phyloP scores from a whole-genome alignment of 2,888 invertebrate genomes.

The Lathronympha strigana region DNA sequence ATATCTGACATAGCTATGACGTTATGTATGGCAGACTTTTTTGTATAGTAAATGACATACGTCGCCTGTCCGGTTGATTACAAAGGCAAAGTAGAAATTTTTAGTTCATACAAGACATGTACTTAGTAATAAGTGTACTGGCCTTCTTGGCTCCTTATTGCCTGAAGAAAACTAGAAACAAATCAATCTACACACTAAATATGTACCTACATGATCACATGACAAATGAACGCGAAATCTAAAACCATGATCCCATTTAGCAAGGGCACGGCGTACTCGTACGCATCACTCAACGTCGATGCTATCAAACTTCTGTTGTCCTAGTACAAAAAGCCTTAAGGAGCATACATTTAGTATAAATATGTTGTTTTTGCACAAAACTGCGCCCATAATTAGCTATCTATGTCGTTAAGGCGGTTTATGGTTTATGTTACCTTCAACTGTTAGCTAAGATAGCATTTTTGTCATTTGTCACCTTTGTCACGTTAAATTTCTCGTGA shows the following conservation, averaged over 20 bases:
- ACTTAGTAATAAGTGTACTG: no score
- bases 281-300: constrained; percentile 19
- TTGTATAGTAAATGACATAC: no score
- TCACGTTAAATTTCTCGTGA: no score
- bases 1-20: no score
- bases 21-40: no score
- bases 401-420: constrained; percentile 28
- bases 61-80: no score
- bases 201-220: not conserved
- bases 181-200: no score
- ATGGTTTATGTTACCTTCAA: constrained; percentile 24
- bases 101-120: no score
- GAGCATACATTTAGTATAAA: not conserved
- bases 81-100: no score
- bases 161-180: constrained; percentile 23
- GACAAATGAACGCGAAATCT: constrained; percentile 11
- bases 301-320: constrained; percentile 8
- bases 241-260: constrained; percentile 17
- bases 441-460: not conserved
- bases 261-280: constrained; percentile 20
- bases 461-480: not conserved
- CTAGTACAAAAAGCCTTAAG: not conserved
- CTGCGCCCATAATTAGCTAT: constrained; percentile 27
- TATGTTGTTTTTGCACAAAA: not conserved
- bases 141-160: no score